phyloP scores from a whole-genome alignment of 2,113 vertebrate genomes.

The Chlorodrepanis virens region DNA sequence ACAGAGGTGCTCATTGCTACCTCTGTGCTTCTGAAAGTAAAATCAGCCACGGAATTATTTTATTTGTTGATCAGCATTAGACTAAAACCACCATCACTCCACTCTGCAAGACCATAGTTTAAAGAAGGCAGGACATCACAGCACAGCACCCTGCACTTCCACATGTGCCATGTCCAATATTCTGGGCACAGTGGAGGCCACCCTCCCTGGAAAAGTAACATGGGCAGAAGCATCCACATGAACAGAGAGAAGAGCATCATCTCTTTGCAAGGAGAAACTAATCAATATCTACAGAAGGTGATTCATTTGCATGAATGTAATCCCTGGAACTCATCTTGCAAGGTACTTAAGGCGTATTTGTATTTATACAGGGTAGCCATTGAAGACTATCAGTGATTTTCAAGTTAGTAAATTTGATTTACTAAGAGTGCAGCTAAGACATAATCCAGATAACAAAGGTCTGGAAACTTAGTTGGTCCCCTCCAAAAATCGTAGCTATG shows the following conservation, averaged over 20 bases:
- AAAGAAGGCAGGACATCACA: not conserved
- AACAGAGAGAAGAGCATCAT: not conserved
- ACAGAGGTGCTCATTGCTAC: not conserved
- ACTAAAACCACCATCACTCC: not conserved
- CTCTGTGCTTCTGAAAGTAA: not conserved
- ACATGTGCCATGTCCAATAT: not conserved
- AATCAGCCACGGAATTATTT: not conserved
- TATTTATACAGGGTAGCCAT: not conserved
- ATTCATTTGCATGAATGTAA: not conserved
- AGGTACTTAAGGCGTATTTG: not conserved
- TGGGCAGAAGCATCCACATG: not conserved
- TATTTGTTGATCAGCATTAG: not conserved
- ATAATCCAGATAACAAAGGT: not conserved
- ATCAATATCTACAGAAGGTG: not conserved
- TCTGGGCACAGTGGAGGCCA: accelerated
- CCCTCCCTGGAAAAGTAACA: not conserved
- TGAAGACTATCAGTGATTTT: not conserved
- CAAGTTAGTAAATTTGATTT: not conserved
- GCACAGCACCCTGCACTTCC: not conserved
- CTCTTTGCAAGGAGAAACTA: not conserved
- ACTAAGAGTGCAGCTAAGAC: not conserved
- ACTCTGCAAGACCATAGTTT: not conserved
- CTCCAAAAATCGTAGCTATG: not conserved
- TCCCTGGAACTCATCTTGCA: not conserved
- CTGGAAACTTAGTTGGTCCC: not conserved